Percentiles rank a stretch among this genome's conserved stretches.
Conservation (phyloP, 1,140 invertebrate species). For the Drosophila santomea region DNA sequence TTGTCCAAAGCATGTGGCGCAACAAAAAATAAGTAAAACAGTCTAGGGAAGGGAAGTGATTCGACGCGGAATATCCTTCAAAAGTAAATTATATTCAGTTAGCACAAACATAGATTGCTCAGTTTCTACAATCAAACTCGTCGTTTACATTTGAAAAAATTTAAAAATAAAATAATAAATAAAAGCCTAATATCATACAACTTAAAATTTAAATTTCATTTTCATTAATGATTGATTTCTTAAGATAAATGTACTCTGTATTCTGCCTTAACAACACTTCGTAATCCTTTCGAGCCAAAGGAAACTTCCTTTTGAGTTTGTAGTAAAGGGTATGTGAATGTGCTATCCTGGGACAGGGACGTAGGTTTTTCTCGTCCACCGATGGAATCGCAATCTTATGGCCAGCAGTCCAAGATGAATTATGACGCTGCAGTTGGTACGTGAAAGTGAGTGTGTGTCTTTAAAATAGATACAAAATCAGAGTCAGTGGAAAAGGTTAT, state of each 20-base stretch:
- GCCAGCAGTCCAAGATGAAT: slow-evolving; percentile 28
- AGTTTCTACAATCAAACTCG: too few species aligned
- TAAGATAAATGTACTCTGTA: too few species aligned
- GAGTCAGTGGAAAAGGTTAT: neutral
- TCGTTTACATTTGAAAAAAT: too few species aligned
- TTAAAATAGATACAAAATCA: slow-evolving; percentile 9
- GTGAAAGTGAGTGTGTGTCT: neutral
- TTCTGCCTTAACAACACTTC: too few species aligned
- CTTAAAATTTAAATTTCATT: too few species aligned
- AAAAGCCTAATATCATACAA: too few species aligned
- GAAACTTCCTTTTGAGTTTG: too few species aligned
- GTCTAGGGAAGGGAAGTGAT: neutral
- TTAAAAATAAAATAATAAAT: too few species aligned
- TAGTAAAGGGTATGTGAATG: slow-evolving; percentile 6
- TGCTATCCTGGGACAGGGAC: too few species aligned
- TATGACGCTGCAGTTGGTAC: slow-evolving; percentile 36
- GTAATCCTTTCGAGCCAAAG: too few species aligned
- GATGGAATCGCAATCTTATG: slow-evolving; percentile 21
- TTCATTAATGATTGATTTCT: too few species aligned
- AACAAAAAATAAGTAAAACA: slow-evolving; percentile 22
- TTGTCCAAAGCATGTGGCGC: slow-evolving; percentile 61
- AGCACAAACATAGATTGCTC: too few species aligned
- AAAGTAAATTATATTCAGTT: neutral
- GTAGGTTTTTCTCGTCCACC: neutral
- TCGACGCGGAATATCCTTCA: slow-evolving; percentile 1